Evolutionary conservation across 92 coral and sea anemone species (phyloP).

Genomic region (Pocillopora grandis): DNA sequence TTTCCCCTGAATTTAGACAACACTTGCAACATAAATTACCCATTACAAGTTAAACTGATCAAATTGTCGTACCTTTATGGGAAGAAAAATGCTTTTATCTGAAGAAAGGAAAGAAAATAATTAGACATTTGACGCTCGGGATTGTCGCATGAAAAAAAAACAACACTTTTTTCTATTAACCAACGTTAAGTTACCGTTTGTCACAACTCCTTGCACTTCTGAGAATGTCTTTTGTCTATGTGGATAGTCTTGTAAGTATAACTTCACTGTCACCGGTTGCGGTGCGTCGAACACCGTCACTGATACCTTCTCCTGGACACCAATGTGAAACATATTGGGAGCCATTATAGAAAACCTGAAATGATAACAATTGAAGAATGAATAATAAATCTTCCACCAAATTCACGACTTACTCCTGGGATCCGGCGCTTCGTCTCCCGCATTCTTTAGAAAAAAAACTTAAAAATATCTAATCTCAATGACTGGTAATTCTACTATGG

Average conservation of each 20-base stretch:
- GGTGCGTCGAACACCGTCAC: slow-evolving; percentile 59
- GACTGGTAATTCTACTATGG: too few species aligned
- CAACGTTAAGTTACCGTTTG: too few species aligned
- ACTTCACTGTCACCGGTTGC: slow-evolving; percentile 64
- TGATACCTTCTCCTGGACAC: slow-evolving; percentile 80
- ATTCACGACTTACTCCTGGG: not conserved
- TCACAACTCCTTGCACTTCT: slow-evolving; percentile 66
- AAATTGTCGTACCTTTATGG: slow-evolving; percentile 59
- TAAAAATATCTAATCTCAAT: too few species aligned
- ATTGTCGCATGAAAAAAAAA: not conserved
- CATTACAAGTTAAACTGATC: not conserved
- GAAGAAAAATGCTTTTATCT: slow-evolving; percentile 42
- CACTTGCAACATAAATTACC: too few species aligned
- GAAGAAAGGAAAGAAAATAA: slow-evolving; percentile 10
- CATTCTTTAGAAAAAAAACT: too few species aligned
- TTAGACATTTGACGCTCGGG: too few species aligned
- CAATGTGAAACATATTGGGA: slow-evolving; percentile 89
- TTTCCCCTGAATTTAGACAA: too few species aligned
- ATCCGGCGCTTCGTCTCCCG: too few species aligned
- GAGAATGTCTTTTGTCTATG: slow-evolving; percentile 87
- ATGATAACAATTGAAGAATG: not conserved
- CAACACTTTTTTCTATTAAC: slow-evolving; percentile 43
- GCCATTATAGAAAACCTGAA: slow-evolving; percentile 77
- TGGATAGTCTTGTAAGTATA: slow-evolving; percentile 90
- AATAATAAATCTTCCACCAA: not conserved